Evolutionary conservation across 2,888 invertebrate genomes (phyloP).

Genomic region (Polylopha cassiicola): DNA sequence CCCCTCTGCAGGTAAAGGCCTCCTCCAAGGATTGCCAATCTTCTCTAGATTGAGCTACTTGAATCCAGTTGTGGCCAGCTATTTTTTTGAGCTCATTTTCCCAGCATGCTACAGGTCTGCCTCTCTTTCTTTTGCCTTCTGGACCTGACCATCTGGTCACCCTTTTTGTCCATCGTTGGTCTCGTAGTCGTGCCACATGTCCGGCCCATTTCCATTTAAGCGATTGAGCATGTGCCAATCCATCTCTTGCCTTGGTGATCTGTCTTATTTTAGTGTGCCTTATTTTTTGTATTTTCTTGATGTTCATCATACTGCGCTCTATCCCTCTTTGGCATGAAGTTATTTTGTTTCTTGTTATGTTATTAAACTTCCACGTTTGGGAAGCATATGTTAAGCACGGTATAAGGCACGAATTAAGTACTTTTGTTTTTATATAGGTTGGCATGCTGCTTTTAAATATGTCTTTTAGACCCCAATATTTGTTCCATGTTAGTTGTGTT

Average conservation of each 20-base stretch:
- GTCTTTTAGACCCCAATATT: too few relatives aligned
- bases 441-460: conserved; percentile 4
- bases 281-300: neutral
- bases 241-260: too few relatives aligned
- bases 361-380: conserved; percentile 7
- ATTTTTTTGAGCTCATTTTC: neutral
- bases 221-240: neutral
- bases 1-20: too few relatives aligned
- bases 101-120: too few relatives aligned
- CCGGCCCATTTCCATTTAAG: too few relatives aligned
- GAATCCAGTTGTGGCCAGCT: neutral
- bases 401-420: conserved; percentile 5
- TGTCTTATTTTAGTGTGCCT: neutral
- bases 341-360: too few relatives aligned
- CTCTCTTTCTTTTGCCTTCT: neutral
- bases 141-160: neutral
- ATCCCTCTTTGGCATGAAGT: too few relatives aligned
- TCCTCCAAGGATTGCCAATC: too few relatives aligned
- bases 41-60: too few relatives aligned
- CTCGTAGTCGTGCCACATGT: neutral
- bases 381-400: conserved; percentile 5
- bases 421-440: neutral
- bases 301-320: too few relatives aligned
- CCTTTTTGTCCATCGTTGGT: neutral
- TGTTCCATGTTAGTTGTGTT: too few relatives aligned